Evolutionary conservation across 1,140 invertebrate genomes (phyloP).

Genomic region (Vollenhovia emeryi): DNA sequence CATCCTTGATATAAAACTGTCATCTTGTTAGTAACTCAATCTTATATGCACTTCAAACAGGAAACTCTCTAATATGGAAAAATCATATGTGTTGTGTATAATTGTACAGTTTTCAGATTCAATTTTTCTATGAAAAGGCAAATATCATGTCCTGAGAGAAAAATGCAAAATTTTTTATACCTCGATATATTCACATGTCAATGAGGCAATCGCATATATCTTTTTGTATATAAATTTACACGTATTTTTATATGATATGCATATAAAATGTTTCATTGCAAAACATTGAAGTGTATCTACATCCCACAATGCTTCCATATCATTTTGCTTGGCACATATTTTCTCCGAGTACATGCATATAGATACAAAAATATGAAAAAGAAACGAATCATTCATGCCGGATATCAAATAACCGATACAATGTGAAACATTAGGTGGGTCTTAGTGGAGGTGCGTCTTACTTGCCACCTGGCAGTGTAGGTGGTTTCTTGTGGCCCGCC

Average conservation of each 20-base stretch:
- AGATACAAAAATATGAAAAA: slow-evolving; percentile 20
- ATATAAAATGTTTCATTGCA: slow-evolving; percentile 23
- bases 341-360: slow-evolving; percentile 4
- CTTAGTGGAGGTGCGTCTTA: slow-evolving; percentile 81
- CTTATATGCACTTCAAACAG: background rate
- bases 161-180: background rate
- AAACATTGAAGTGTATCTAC: slow-evolving; percentile 15
- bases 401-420: slow-evolving; percentile 37
- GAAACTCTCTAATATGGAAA: background rate
- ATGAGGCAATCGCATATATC: background rate
- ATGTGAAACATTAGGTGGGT: slow-evolving; percentile 76
- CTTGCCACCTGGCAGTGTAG: slow-evolving; percentile 80
- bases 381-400: background rate
- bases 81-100: background rate
- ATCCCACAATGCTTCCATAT: slow-evolving; percentile 37
- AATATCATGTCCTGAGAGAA: slow-evolving; percentile 24
- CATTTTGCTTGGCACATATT: slow-evolving; percentile 50
- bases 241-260: background rate
- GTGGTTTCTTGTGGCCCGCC: slow-evolving; percentile 80
- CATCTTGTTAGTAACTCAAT: slow-evolving; percentile 11
- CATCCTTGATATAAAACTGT: slow-evolving; percentile 35
- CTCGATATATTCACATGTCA: background rate
- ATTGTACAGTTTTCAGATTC: too few relatives aligned
- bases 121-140: slow-evolving; percentile 12
- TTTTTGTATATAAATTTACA: slow-evolving; percentile 4